These are phyloP conservation scores for Molothrus ater DNA, from an alignment of 2,797 vertebrate genomes.

Conservation along the genomic window DNA sequence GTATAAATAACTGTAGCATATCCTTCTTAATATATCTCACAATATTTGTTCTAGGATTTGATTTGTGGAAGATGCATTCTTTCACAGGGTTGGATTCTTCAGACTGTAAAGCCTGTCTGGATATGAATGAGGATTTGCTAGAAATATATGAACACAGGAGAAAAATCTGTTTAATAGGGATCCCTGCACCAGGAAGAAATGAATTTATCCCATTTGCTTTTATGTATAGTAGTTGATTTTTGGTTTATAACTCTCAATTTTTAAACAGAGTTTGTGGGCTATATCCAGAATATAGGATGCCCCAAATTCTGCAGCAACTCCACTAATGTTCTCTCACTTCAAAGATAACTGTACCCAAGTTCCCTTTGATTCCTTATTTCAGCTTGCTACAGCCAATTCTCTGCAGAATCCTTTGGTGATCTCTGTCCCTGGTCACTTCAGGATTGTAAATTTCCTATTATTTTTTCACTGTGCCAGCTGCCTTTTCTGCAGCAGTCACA, in stretches of 20 bases:
- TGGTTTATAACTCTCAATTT: not conserved
- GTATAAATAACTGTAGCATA: not conserved
- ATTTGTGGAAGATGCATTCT: conserved; percentile 3
- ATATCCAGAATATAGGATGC: not conserved
- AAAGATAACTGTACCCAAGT: conserved; percentile 19
- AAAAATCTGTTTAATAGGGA: not conserved
- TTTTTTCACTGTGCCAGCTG: conserved; percentile 54
- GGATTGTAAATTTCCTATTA: conserved; percentile 58
- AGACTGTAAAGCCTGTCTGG: not conserved
- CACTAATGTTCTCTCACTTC: not conserved
- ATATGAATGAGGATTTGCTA: not conserved
- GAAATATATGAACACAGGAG: not conserved
- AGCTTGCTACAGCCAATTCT: conserved; percentile 16
- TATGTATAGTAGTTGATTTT: not conserved
- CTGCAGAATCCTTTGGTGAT: conserved; percentile 48
- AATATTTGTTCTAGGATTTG: conserved; percentile 26
- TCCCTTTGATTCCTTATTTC: conserved; percentile 4
- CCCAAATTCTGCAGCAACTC: not conserved
- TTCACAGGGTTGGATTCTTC: not conserved
- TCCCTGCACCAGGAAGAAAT: not conserved
- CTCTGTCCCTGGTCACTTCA: conserved; percentile 43
- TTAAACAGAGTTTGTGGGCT: not conserved
- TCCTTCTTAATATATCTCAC: not conserved
- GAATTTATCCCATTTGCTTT: not conserved
- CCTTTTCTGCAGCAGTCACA: conserved; percentile 47